Conservation (phyloP, 2,888 invertebrate genomes). For the Conistra vaccinii region DNA sequence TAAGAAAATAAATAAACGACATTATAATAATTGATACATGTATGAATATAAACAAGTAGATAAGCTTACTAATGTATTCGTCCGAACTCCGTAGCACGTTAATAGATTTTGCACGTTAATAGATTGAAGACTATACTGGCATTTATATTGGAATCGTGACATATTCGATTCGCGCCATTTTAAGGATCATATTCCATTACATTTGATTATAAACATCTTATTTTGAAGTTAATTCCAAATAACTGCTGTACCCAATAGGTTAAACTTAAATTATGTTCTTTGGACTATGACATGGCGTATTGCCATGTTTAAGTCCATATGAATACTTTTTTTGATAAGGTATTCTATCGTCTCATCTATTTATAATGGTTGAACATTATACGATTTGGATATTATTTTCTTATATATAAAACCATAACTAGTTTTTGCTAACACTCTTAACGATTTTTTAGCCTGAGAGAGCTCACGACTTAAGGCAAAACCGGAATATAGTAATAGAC, state of each 20-base stretch:
- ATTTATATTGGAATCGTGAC: slow-evolving; percentile 36
- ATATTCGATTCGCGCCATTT: slow-evolving; percentile 2
- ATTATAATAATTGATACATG: neutral
- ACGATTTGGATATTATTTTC: slow-evolving; percentile 8
- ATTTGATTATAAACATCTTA: slow-evolving; percentile 3
- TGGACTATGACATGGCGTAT: neutral
- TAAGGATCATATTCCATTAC: too few relatives aligned
- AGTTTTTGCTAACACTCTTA: slow-evolving; percentile 11
- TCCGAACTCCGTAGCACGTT: slow-evolving; percentile 2
- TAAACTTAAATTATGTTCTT: neutral
- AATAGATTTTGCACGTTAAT: slow-evolving; percentile 9
- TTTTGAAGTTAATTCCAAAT: slow-evolving; percentile 6
- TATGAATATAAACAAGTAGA: slow-evolving; percentile 8
- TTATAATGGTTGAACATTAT: neutral
- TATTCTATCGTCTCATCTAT: neutral
- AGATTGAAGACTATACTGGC: slow-evolving; percentile 5
- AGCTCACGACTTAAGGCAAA: neutral
- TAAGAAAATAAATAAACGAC: too few relatives aligned
- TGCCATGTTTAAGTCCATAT: neutral
- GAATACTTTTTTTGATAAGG: neutral
- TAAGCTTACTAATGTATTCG: slow-evolving; percentile 2
- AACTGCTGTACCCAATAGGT: neutral
- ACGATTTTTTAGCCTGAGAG: neutral
- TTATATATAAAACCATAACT: neutral
- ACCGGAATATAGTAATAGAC: slow-evolving; percentile 11